Conservation (phyloP, 2,888 invertebrate species). For the Monopis laevigella region DNA sequence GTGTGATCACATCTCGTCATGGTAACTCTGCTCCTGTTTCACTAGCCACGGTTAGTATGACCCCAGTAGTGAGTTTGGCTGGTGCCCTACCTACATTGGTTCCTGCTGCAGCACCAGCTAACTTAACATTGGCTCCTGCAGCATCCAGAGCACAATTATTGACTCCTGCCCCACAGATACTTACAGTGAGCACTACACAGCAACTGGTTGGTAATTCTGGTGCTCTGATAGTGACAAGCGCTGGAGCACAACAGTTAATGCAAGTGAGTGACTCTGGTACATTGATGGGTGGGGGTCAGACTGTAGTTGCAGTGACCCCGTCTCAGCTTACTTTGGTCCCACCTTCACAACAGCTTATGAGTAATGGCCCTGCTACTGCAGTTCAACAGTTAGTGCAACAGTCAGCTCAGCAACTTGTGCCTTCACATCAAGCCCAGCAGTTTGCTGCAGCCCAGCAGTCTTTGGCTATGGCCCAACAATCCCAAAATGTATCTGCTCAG, state of each 20-base stretch:
- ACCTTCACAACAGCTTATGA: constrained; percentile 48
- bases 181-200: constrained; percentile 59
- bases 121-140: constrained; percentile 48
- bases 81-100: constrained; percentile 51
- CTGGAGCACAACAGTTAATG: constrained; percentile 59
- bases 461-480: constrained; percentile 25
- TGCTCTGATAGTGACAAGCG: constrained; percentile 57
- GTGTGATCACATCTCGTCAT: constrained; percentile 58
- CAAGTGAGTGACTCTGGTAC: constrained; percentile 62
- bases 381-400: constrained; percentile 56
- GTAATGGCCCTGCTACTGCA: constrained; percentile 45
- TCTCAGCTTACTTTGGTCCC: constrained; percentile 54
- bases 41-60: constrained; percentile 57
- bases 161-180: constrained; percentile 55
- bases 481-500: constrained; percentile 32
- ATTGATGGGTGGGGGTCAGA: constrained; percentile 56
- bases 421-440: constrained; percentile 52
- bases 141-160: constrained; percentile 53
- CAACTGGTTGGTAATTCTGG: constrained; percentile 58
- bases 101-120: constrained; percentile 48
- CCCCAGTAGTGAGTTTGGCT: constrained; percentile 54
- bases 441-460: constrained; percentile 35
- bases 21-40: constrained; percentile 57
- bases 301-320: constrained; percentile 55
- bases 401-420: constrained; percentile 31